Conservation (phyloP, 1,140 invertebrate species). For the Anastatus disparis region DNA sequence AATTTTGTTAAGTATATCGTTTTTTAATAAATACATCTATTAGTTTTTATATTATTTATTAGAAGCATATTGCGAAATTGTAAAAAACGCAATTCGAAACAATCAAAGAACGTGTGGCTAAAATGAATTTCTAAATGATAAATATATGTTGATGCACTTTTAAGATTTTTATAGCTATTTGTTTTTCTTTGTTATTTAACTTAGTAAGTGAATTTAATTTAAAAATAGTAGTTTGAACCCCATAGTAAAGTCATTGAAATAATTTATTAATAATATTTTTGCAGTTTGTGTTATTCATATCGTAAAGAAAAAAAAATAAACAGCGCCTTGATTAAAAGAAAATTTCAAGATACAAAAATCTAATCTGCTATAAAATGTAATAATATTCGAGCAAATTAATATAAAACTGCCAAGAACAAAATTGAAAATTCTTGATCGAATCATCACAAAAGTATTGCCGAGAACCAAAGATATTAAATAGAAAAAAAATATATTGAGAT, state of each 20-base stretch:
- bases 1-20: too few relatives aligned
- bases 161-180: constrained; percentile 16
- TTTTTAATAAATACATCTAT: background rate
- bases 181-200: constrained; percentile 28
- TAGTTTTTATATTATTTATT: constrained; percentile 35
- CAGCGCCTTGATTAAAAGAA: background rate
- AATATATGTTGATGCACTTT: background rate
- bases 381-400: background rate
- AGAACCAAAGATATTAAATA: constrained; percentile 36
- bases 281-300: constrained; percentile 13
- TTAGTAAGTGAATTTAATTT: constrained; percentile 17
- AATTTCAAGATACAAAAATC: background rate
- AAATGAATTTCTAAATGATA: constrained; percentile 4
- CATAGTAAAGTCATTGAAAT: background rate
- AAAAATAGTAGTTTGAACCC: background rate
- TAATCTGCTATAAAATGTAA: background rate
- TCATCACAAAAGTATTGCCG: constrained; percentile 24
- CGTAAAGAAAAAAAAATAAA: background rate
- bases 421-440: background rate
- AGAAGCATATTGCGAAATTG: constrained; percentile 11
- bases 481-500: constrained; percentile 20
- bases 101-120: background rate
- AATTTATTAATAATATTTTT: background rate
- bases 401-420: constrained; percentile 13
- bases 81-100: background rate